Evolutionary conservation across 30 jellyfish, hydroid and myxozoan species (phyloP).

Genomic region (Turritopsis dohrnii): DNA sequence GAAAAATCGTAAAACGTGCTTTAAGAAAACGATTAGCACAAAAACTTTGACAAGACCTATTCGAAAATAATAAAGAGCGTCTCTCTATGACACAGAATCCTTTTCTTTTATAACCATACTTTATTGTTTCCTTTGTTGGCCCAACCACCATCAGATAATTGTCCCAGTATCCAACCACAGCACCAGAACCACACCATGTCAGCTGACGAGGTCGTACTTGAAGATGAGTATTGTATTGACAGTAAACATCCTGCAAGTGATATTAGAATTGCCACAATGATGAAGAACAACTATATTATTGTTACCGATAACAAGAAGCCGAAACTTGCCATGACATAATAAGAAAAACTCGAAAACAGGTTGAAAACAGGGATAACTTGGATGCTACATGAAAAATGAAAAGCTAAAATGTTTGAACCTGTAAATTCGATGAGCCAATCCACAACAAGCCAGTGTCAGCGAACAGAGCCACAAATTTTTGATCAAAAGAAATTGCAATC

Average conservation of each 20-base stretch:
- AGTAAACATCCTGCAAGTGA: constrained; percentile 58
- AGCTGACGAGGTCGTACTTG: constrained; percentile 70
- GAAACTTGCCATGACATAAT: no score
- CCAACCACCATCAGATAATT: constrained; percentile 80
- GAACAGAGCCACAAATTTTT: constrained; percentile 70
- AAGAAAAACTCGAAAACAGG: no score
- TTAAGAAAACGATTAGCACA: not conserved
- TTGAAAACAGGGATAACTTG: no score
- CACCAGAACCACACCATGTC: constrained; percentile 96
- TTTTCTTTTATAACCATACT: no score
- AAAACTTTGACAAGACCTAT: not conserved
- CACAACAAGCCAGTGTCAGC: constrained; percentile 92
- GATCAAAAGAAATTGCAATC: constrained; percentile 87
- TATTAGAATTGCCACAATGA: not conserved
- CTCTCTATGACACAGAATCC: no score
- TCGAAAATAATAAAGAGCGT: no score
- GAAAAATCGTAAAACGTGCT: not conserved
- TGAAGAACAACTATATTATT: no score
- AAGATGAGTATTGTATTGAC: constrained; percentile 63
- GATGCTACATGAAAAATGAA: no score
- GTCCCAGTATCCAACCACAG: constrained; percentile 94
- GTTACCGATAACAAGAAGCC: no score
- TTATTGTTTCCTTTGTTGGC: constrained; percentile 76
- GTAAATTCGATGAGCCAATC: constrained; percentile 89
- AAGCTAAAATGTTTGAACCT: constrained; percentile 36